phyloP scores from a whole-genome alignment of 1,140 invertebrate genomes.

The Monochamus saltuarius region DNA sequence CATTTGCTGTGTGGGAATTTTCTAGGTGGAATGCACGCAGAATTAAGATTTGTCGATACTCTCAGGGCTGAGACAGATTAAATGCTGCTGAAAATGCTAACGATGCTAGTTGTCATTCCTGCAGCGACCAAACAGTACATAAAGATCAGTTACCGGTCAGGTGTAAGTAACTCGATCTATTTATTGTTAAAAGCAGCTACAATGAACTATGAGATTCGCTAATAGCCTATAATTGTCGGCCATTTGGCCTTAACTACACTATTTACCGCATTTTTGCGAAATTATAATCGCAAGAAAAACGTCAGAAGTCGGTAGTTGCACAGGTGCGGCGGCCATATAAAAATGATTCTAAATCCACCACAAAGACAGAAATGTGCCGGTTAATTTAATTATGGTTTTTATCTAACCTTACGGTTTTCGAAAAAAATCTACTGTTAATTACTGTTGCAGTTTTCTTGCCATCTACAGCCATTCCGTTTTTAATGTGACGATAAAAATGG shows the following conservation, averaged over 20 bases:
- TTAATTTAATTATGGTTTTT: slow-evolving; percentile 22
- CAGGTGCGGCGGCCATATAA: slow-evolving; percentile 25
- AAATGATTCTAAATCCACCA: slow-evolving; percentile 20
- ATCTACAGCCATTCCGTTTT: too few species aligned
- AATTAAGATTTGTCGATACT: slow-evolving; percentile 15
- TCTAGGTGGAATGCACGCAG: background rate
- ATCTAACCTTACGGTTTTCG: slow-evolving; percentile 4
- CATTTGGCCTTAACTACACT: slow-evolving; percentile 27
- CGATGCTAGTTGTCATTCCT: slow-evolving; percentile 17
- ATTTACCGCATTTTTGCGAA: slow-evolving; percentile 41
- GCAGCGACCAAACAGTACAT: slow-evolving; percentile 18
- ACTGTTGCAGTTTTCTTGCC: background rate
- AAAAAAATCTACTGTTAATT: background rate
- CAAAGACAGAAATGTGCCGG: slow-evolving; percentile 16
- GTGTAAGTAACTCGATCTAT: slow-evolving; percentile 23
- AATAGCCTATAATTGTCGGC: slow-evolving; percentile 26
- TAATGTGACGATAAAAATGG: too few species aligned
- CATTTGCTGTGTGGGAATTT: too few species aligned
- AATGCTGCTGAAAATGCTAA: slow-evolving; percentile 15
- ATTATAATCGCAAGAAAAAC: slow-evolving; percentile 27
- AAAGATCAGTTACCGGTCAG: slow-evolving; percentile 19
- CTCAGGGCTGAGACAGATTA: slow-evolving; percentile 12
- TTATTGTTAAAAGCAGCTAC: slow-evolving; percentile 19
- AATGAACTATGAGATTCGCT: slow-evolving; percentile 24
- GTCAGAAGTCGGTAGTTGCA: slow-evolving; percentile 5